A percentile compares a stretch with the other conserved stretches of the same genome.
These are phyloP conservation scores for Brachionus manjavacas DNA, from an alignment of 1,140 invertebrate genomes.

Conservation along the genomic window DNA sequence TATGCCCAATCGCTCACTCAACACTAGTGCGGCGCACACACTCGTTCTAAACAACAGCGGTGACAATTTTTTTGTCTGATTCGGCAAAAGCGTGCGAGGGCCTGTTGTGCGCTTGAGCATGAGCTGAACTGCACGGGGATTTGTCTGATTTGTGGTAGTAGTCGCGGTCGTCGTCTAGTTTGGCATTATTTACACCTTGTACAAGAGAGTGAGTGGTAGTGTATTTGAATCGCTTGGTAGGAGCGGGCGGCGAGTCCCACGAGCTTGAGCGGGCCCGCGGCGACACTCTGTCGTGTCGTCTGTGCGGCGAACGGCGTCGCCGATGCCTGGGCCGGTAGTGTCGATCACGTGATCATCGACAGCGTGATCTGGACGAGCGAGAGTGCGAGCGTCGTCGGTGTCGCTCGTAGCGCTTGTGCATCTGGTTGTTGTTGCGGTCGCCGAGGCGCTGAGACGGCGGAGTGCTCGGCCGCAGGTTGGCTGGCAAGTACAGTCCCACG, in stretches of 20 bases:
- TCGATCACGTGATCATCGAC: not conserved
- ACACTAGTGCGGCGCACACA: too few species aligned
- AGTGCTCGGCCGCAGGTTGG: too few species aligned
- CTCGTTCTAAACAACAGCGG: not conserved
- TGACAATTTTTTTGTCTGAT: not conserved
- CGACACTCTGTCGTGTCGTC: not conserved
- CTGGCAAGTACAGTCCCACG: not conserved
- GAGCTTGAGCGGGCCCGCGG: not conserved
- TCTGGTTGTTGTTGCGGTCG: constrained; percentile 55
- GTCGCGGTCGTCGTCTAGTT: too few species aligned
- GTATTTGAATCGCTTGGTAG: not conserved
- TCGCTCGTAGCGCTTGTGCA: constrained; percentile 15
- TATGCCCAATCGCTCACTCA: too few species aligned
- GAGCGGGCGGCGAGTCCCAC: not conserved
- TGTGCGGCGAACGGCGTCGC: not conserved
- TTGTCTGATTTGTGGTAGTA: not conserved
- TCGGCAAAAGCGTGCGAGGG: too few species aligned
- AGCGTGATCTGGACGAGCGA: not conserved
- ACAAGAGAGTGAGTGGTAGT: too few species aligned
- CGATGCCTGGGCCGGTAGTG: not conserved
- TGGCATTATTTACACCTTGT: not conserved
- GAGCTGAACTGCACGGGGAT: too few species aligned
- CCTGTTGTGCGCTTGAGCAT: too few species aligned
- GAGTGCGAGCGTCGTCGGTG: constrained; percentile 39
- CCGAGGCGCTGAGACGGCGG: not conserved